A percentile compares a stretch with the other conserved stretches of the same genome.
Evolutionary conservation across 2,113 vertebrate species (phyloP).

Genomic region (Hippocampus guttulatus): DNA sequence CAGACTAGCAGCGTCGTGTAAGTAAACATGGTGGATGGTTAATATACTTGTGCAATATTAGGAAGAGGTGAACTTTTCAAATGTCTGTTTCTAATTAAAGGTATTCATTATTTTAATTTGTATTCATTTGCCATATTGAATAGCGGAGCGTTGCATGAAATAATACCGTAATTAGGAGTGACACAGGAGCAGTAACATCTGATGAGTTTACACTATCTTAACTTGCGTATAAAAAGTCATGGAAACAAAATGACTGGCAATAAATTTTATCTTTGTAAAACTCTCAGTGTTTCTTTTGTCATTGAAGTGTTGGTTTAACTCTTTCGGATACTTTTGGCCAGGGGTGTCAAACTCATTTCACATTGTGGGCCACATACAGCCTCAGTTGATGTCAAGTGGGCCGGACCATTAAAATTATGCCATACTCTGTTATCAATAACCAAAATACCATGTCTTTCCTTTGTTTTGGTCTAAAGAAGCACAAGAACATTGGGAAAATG

Average conservation of each 20-base stretch:
- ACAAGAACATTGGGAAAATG: no score
- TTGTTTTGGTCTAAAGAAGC: no score
- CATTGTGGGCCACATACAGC: no score
- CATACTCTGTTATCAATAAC: no score
- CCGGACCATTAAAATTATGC: no score
- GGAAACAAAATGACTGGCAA: constrained; percentile 30
- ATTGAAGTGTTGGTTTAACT: background rate
- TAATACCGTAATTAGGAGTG: background rate
- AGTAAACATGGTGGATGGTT: background rate
- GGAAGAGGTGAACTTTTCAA: constrained; percentile 8
- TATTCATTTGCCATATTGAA: background rate
- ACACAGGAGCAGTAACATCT: background rate
- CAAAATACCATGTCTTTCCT: no score
- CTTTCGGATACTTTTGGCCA: no score
- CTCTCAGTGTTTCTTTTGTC: background rate
- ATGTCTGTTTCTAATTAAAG: constrained; percentile 8
- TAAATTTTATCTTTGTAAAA: constrained; percentile 38
- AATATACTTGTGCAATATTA: background rate
- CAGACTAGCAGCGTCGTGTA: constrained; percentile 11
- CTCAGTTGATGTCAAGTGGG: no score
- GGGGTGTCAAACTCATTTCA: no score
- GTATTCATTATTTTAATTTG: background rate
- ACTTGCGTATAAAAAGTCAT: constrained; percentile 2
- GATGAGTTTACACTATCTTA: background rate
- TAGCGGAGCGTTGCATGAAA: constrained; percentile 5